phyloP scores from a whole-genome alignment of 2,113 vertebrate genomes.

The Pachycephala philippinensis region DNA sequence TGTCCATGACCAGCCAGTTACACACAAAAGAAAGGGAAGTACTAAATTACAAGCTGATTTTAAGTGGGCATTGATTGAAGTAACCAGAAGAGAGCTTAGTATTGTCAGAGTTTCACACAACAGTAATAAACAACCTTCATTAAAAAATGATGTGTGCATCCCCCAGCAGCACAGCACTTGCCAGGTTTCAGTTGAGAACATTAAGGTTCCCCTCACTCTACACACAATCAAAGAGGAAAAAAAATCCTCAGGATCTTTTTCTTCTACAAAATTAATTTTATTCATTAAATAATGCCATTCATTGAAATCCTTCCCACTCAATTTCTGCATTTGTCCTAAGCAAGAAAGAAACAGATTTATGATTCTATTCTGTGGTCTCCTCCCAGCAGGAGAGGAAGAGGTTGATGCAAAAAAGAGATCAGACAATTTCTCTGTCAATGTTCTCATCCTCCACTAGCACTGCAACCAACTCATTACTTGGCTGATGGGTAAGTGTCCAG shows the following conservation, averaged over 20 bases:
- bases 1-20: neutral
- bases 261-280: neutral
- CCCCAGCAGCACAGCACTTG: neutral
- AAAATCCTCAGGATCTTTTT: neutral
- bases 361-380: neutral
- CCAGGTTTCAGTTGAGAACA: neutral
- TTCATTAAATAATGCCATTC: neutral
- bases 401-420: neutral
- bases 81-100: slow-evolving; percentile 19
- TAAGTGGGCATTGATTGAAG: slow-evolving; percentile 48
- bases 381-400: neutral
- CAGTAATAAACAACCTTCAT: slow-evolving; percentile 24
- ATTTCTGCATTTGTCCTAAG: neutral
- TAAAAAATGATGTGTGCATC: neutral
- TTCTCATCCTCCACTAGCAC: neutral
- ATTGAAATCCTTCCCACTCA: neutral
- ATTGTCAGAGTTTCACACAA: slow-evolving; percentile 1
- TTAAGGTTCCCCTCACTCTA: neutral
- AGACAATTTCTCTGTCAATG: neutral
- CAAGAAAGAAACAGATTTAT: neutral
- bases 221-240: neutral
- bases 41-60: slow-evolving; percentile 42
- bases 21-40: slow-evolving; percentile 17
- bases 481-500: neutral
- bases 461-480: neutral